Base-by-base conservation (phyloP, 2,797 vertebrate genomes). In the Hippocampus kuda region DNA sequence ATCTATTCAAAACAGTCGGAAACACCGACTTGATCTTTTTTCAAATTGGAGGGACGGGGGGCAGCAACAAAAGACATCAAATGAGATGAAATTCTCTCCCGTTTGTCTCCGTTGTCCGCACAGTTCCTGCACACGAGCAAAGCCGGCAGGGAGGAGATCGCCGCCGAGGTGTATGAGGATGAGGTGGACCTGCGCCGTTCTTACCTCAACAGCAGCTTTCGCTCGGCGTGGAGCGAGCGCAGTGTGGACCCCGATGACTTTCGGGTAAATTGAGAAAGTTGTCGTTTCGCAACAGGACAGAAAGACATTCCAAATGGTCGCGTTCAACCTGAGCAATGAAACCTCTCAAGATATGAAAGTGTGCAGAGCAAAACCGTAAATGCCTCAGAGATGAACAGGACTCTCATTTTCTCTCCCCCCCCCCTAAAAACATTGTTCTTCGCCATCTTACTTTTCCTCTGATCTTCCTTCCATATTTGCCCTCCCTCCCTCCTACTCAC, bases 211-310 rank as follows among this genome's bases (percentile, higher is more conserved):
- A 94, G 90, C 91, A 99, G 96, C 84, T 93, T 96, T 65, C 90
- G 90, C 1, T 98, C 97, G 0, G 92, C 89, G 46, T 97, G 94
- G 94, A 98, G 94, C 15, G 94, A 97, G 74, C 93, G 67, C 86
- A 95, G 92, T 69, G 88, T 97, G 86, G 96, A 98, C 79, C 93
- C 95, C 1, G 95, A 96, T 74, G 97, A 99, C 85, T 95, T 99
- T 78, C 91, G 94, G 93, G 97, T 99, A 93, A 91, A 86, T 54
- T 70, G 69, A 77, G 66, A 81, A 79, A 79, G 72, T 57, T 74
- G 79, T 76, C 75, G 77, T 67, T 74, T 75, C 70, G 18, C 68
- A 62, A 16, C 68, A 16, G 69, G 72, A 67, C 51, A 70, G 63
- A 4, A 60, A 18, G 16, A 61, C 18, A 72, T 70, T 72, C 60